Base-by-base conservation (phyloP, 2,888 invertebrate genomes). In the Andrena praecox region DNA sequence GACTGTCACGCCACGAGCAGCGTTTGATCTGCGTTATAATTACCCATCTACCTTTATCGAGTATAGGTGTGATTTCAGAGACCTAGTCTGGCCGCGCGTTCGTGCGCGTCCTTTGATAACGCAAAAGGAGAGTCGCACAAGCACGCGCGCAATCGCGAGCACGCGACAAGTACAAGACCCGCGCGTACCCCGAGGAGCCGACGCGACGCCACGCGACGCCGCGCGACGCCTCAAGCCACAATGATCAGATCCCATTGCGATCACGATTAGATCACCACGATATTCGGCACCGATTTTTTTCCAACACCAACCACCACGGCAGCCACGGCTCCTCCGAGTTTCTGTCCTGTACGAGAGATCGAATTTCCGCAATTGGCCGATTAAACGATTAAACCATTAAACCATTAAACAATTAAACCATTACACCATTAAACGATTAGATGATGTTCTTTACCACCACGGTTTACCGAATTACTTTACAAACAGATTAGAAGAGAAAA, bases 1-100 rank as follows among this genome's bases (percentile, higher is more conserved):
- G 93, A 94, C 87, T 93, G 92, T 89, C 94, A 94, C 87, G 93
- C 93, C 27, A 94, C 94, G 78, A 94, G 94, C 90, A 94, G 93
- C 89, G 94, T 94, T 85, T 94, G 90, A 92, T 66, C 63, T 27
- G 20, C 33, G 2, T 29, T 20, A 31, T 24, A 56, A 56, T 27
- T 56, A 20, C 56, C 56, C 52, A 52, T 27, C 56, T 56, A 56
- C 52, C n/a, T 56, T 27, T 56, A 56, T 48, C 20, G n/a, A 12
- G 12, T 29, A 12, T 10, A 77, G 35, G 31, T 60, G 48, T 33
- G 33, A 59, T 66, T 52, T 48, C 35, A 56, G 56, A 24, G 12
- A 20, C 10, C 56, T 56, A 56, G n/a, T 66, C 48, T 24, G 52
- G 4, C 8, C 56, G 60, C 50, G 31, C 33, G 35, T 52, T 4